A percentile compares a stretch with the other conserved stretches of the same genome.
Conservation (phyloP, 2,113 vertebrate species). For the Mungos mungo region DNA sequence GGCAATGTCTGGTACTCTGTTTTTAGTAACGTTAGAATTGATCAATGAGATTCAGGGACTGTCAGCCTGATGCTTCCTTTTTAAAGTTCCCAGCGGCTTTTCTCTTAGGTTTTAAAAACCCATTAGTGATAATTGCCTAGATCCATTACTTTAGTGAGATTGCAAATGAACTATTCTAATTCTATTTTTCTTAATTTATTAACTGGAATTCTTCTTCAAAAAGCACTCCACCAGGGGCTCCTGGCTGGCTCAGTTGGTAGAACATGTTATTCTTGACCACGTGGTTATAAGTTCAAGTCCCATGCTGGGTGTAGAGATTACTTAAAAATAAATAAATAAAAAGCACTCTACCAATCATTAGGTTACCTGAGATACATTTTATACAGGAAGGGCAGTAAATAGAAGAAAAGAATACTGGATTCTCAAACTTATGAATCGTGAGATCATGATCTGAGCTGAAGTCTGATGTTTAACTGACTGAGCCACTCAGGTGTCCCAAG, state of each 20-base stretch:
- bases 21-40: background rate
- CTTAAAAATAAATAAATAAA: too few relatives aligned
- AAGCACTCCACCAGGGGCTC: background rate
- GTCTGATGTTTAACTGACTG: too few relatives aligned
- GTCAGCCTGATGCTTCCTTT: background rate
- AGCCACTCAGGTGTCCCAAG: background rate
- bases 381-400: background rate
- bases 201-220: slow-evolving; percentile 35
- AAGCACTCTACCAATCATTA: background rate
- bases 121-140: background rate
- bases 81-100: background rate
- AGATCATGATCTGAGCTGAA: too few relatives aligned
- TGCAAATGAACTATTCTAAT: slow-evolving; percentile 10
- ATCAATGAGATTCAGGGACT: background rate
- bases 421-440: too few relatives aligned
- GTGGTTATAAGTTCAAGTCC: too few relatives aligned
- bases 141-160: background rate
- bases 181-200: background rate
- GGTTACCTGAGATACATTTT: background rate
- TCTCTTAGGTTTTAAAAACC: background rate
- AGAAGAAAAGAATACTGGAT: too few relatives aligned
- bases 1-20: background rate
- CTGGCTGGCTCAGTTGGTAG: too few relatives aligned
- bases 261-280: too few relatives aligned
- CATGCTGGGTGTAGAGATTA: too few relatives aligned